Percentiles rank a stretch among this genome's conserved stretches.
phyloP scores from a whole-genome alignment of 2,113 vertebrate species.

The Oophaga pumilio region DNA sequence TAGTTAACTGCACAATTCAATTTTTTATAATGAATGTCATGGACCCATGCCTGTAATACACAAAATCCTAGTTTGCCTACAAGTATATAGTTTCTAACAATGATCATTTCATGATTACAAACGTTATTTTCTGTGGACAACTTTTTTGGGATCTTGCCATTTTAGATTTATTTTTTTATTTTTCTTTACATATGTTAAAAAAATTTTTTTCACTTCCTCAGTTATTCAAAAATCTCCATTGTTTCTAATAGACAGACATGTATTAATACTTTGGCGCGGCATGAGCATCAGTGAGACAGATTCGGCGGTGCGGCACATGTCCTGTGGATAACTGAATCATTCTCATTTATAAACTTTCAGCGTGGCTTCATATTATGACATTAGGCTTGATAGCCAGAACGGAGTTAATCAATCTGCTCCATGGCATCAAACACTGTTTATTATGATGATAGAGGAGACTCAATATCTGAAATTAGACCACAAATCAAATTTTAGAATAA shows the following conservation, averaged over 20 bases:
- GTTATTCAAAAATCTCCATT: neutral
- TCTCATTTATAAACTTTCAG: too few species aligned
- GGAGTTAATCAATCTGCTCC: too few species aligned
- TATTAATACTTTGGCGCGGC: neutral
- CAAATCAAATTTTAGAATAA: too few species aligned
- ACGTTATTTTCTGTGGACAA: neutral
- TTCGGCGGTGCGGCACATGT: neutral
- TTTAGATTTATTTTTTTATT: neutral
- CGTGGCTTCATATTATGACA: neutral
- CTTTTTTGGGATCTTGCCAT: neutral
- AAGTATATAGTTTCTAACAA: slow-evolving; percentile 13
- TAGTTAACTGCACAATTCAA: slow-evolving; percentile 38
- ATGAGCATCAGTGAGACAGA: neutral
- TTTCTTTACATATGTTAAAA: neutral
- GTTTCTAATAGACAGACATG: neutral
- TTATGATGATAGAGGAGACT: too few species aligned
- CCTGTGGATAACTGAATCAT: neutral
- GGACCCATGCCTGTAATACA: slow-evolving; percentile 16
- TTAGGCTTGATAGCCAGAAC: too few species aligned
- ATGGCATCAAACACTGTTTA: too few species aligned
- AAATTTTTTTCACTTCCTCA: neutral
- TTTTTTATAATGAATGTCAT: slow-evolving; percentile 48
- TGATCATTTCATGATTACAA: slow-evolving; percentile 12
- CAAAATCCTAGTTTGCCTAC: neutral
- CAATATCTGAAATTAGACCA: too few species aligned